Percentiles rank a stretch among this genome's conserved stretches.
Evolutionary conservation across 2,797 vertebrate species (phyloP).

Genomic region (Brachymystax lenok): DNA sequence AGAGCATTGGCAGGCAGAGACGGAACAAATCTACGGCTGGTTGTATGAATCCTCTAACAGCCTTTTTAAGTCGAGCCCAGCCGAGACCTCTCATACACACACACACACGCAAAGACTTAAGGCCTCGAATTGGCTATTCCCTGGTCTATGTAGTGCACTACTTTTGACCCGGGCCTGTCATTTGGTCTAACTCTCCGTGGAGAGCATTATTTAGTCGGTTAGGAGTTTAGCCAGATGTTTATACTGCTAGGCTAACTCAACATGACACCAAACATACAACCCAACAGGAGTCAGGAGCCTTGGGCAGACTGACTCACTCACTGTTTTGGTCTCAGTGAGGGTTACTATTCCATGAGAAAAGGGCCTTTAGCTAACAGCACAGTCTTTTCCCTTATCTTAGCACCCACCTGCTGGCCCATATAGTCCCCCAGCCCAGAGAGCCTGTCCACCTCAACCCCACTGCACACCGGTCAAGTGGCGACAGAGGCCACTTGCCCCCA

Average conservation of each 20-base stretch:
- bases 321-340: slow-evolving; percentile 13
- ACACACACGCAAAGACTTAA: background rate
- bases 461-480: slow-evolving; percentile 5
- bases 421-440: slow-evolving; percentile 8
- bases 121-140: background rate
- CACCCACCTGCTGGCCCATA: slow-evolving; percentile 31
- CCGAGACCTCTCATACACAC: background rate
- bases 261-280: background rate
- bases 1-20: slow-evolving; percentile 7
- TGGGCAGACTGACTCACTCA: slow-evolving; percentile 10
- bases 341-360: slow-evolving; percentile 24
- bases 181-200: too few relatives aligned
- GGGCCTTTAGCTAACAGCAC: slow-evolving; percentile 19
- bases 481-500: background rate
- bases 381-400: slow-evolving; percentile 23
- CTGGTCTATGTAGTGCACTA: background rate
- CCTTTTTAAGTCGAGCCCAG: background rate
- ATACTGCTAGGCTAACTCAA: background rate
- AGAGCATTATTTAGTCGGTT: background rate
- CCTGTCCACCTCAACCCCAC: slow-evolving; percentile 6
- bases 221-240: background rate
- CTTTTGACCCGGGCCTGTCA: too few relatives aligned
- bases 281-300: slow-evolving; percentile 13
- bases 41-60: background rate
- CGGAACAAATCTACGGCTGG: background rate